phyloP scores from a whole-genome alignment of 2,888 invertebrate genomes.

The Scaptomyza polygonia region DNA sequence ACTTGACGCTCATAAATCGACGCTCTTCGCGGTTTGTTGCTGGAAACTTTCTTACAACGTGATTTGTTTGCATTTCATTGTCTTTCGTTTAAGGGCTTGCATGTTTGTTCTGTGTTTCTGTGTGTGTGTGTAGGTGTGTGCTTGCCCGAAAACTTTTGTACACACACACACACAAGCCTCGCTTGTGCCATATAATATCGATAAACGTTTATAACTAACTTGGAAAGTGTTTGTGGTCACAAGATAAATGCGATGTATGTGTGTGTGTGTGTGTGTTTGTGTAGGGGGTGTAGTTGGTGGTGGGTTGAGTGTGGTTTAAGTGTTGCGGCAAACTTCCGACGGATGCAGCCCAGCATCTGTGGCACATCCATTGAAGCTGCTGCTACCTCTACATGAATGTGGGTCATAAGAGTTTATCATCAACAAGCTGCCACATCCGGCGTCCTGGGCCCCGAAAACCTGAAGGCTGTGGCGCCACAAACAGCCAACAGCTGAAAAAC shows the following conservation, averaged over 20 bases:
- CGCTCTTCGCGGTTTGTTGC: slow-evolving; percentile 56
- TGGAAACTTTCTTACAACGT: slow-evolving; percentile 52
- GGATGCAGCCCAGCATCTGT: slow-evolving; percentile 68
- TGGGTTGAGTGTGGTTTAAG: slow-evolving; percentile 30
- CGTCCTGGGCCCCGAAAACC: slow-evolving; percentile 57
- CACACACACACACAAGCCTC: slow-evolving; percentile 19
- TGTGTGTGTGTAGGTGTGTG: slow-evolving; percentile 16
- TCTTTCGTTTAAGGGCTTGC: slow-evolving; percentile 24
- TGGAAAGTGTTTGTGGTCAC: slow-evolving; percentile 59
- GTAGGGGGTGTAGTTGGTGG: slow-evolving; percentile 1
- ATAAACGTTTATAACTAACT: slow-evolving; percentile 79
- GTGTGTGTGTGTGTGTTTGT: slow-evolving; percentile 4
- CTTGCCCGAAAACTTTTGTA: slow-evolving; percentile 38
- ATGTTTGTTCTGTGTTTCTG: neutral
- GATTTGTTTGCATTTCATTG: slow-evolving; percentile 69
- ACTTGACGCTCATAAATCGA: slow-evolving; percentile 74
- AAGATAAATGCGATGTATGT: slow-evolving; percentile 6
- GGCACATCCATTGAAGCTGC: slow-evolving; percentile 35
- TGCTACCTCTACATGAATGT: slow-evolving; percentile 39
- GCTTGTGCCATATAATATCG: slow-evolving; percentile 68
- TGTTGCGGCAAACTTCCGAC: slow-evolving; percentile 73
- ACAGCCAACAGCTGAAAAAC: neutral
- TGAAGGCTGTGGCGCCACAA: slow-evolving; percentile 43
- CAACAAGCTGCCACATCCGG: slow-evolving; percentile 78
- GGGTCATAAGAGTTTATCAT: slow-evolving; percentile 79